These are phyloP conservation scores for Endomychus coccineus DNA, from an alignment of 2,888 invertebrate genomes.

Conservation along the genomic window DNA sequence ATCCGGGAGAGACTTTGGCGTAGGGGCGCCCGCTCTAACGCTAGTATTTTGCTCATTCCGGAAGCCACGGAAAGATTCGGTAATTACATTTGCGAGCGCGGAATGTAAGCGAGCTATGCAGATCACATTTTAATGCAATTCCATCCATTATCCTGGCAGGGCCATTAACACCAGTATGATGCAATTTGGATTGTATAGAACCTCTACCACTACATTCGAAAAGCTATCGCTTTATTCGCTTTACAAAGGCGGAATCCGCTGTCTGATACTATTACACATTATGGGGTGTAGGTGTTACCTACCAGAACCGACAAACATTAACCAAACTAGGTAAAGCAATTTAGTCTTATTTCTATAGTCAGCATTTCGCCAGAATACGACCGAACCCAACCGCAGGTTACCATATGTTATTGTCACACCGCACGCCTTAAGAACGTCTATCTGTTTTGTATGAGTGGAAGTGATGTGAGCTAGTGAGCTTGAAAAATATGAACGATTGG, in stretches of 20 bases:
- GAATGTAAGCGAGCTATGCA: slow-evolving; percentile 44
- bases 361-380: too few species aligned
- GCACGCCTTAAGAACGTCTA: too few species aligned
- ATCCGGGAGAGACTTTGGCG: slow-evolving; percentile 18
- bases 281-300: too few species aligned
- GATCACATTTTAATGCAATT: slow-evolving; percentile 50
- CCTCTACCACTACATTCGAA: slow-evolving; percentile 34
- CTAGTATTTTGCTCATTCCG: slow-evolving; percentile 23
- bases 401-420: too few species aligned
- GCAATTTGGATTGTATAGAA: slow-evolving; percentile 44
- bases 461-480: too few species aligned
- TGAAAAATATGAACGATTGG: too few species aligned
- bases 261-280: too few species aligned
- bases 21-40: slow-evolving; percentile 11
- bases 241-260: slow-evolving; percentile 8
- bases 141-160: slow-evolving; percentile 47
- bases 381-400: too few species aligned
- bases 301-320: too few species aligned
- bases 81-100: slow-evolving; percentile 38
- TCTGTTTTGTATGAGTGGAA: too few species aligned
- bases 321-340: too few species aligned
- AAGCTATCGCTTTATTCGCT: slow-evolving; percentile 33
- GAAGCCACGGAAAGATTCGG: slow-evolving; percentile 38
- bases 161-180: slow-evolving; percentile 46
- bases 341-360: too few species aligned